A percentile compares a stretch with the other conserved stretches of the same genome.
These are phyloP conservation scores for Ictalurus furcatus DNA, from an alignment of 2,113 vertebrate genomes.

Conservation along the genomic window DNA sequence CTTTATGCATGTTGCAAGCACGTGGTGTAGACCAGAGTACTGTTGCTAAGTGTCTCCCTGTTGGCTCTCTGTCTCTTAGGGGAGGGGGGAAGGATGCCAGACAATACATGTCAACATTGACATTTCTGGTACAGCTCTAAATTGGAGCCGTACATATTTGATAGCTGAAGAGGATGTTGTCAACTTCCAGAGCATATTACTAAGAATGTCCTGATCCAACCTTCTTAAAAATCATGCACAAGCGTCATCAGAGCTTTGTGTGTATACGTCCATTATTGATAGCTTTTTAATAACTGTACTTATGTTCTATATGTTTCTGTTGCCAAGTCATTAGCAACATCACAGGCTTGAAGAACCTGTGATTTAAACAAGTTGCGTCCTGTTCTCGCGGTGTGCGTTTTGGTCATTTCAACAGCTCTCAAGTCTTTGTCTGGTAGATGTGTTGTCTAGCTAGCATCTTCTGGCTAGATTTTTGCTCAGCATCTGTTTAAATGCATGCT, in stretches of 20 bases:
- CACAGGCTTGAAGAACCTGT: neutral
- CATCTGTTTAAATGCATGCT: neutral
- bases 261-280: neutral
- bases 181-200: neutral
- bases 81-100: slow-evolving; percentile 24
- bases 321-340: neutral
- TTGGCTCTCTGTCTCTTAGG: slow-evolving; percentile 5
- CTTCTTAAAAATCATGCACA: neutral
- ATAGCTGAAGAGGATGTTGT: neutral
- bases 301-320: neutral
- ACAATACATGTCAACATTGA: slow-evolving; percentile 21
- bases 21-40: neutral
- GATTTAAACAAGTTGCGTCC: neutral
- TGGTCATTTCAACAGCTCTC: neutral
- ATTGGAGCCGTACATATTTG: neutral
- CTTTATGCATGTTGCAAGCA: slow-evolving; percentile 18
- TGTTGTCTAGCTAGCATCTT: neutral
- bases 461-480: neutral
- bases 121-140: slow-evolving; percentile 4
- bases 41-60: slow-evolving; percentile 14
- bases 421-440: neutral
- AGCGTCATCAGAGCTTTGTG: neutral
- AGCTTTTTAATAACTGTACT: neutral
- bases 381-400: neutral
- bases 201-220: neutral